Percentiles rank a stretch among this genome's conserved stretches.
Conservation (phyloP, 2,113 vertebrate species). For the Platysteira castanea region DNA sequence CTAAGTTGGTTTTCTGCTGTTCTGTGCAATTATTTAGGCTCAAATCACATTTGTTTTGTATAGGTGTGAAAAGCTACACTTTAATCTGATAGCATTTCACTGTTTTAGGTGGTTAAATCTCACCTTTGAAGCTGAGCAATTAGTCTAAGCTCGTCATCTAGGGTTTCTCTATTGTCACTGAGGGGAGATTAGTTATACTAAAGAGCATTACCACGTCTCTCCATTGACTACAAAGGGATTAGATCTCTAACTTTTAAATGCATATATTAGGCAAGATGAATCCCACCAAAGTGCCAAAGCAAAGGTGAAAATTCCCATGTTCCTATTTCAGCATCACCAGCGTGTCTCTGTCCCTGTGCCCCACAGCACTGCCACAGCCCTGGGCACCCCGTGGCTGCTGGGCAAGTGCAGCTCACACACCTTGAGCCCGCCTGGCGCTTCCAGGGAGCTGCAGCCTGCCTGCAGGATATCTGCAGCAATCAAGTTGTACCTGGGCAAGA, state of each 20-base stretch:
- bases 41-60: constrained; percentile 14
- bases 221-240: background rate
- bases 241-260: constrained; percentile 8
- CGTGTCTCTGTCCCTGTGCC: accelerated
- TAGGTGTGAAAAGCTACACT: constrained; percentile 8
- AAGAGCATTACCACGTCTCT: constrained; percentile 22
- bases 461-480: background rate
- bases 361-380: background rate
- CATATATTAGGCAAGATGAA: background rate
- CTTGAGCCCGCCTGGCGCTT: background rate
- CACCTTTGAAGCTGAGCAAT: constrained; percentile 39
- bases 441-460: background rate
- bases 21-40: background rate
- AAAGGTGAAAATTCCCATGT: background rate
- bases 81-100: constrained; percentile 43
- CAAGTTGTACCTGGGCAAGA: background rate
- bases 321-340: background rate
- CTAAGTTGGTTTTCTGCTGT: background rate
- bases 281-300: background rate
- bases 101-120: constrained; percentile 11
- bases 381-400: accelerated
- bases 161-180: background rate
- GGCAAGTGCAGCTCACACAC: background rate
- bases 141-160: constrained; percentile 30
- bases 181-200: constrained; percentile 35